Evolutionary conservation across 1,140 invertebrate species (phyloP).

Genomic region (Lepidurus packardi): DNA sequence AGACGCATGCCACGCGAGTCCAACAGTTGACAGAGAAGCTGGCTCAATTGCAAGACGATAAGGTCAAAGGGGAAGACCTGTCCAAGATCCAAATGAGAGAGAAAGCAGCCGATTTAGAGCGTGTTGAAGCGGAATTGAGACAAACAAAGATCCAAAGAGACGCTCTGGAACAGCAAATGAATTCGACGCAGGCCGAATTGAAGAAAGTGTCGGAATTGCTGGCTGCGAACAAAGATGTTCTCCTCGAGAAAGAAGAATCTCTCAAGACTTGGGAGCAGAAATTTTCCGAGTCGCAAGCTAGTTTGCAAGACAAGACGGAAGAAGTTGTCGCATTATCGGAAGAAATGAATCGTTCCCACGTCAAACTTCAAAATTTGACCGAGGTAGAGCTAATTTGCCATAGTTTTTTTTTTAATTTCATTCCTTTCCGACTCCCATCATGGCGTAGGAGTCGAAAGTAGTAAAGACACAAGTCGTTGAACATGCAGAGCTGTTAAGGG

Average conservation of each 20-base stretch:
- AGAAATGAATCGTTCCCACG: no score
- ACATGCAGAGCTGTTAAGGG: background rate
- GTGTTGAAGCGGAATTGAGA: background rate
- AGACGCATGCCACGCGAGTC: background rate
- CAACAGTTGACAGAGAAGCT: background rate
- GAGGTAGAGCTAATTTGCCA: no score
- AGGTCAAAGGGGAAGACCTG: background rate
- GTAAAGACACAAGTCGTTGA: background rate
- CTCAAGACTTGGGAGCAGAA: no score
- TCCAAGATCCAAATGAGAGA: background rate
- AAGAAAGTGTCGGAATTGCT: background rate
- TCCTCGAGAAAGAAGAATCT: no score
- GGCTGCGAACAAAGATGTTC: background rate
- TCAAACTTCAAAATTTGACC: no score
- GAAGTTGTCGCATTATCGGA: no score
- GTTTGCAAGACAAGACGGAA: no score
- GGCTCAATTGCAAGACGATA: background rate
- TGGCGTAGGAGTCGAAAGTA: background rate
- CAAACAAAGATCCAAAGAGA: constrained; percentile 25
- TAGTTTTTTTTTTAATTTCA: no score
- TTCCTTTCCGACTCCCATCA: no score
- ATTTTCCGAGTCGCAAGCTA: no score
- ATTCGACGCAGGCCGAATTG: background rate
- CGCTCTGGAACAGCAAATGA: constrained; percentile 15
- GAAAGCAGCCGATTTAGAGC: background rate